Evolutionary conservation across 2,113 vertebrate genomes (phyloP).

Genomic region (Mugil cephalus): DNA sequence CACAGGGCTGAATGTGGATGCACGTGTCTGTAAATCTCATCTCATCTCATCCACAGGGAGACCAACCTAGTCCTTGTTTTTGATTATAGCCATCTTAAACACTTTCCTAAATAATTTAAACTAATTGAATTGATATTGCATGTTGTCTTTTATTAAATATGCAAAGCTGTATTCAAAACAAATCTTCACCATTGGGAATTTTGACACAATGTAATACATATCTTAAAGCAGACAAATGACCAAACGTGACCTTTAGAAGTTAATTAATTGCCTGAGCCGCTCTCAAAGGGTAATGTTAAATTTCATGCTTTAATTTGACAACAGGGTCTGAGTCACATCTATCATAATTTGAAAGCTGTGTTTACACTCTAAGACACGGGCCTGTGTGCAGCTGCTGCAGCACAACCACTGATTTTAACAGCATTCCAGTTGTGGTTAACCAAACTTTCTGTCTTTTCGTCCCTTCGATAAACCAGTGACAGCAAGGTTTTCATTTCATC

Average conservation of each 20-base stretch:
- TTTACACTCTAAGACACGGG: constrained; percentile 39
- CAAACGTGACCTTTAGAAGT: constrained; percentile 71
- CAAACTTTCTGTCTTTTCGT: constrained; percentile 9
- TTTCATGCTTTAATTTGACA: constrained; percentile 69
- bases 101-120: too few species aligned
- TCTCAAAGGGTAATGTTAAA: constrained; percentile 68
- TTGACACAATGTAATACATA: background rate
- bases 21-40: too few species aligned
- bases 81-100: too few species aligned
- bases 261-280: constrained; percentile 74
- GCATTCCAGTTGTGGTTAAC: constrained; percentile 45
- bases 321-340: constrained; percentile 69
- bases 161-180: background rate
- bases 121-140: too few species aligned
- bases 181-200: background rate
- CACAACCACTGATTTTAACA: constrained; percentile 41
- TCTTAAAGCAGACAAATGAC: constrained; percentile 46
- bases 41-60: too few species aligned
- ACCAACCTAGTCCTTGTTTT: too few species aligned
- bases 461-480: constrained; percentile 6
- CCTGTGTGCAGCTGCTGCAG: constrained; percentile 40
- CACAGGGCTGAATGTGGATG: too few species aligned
- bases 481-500: constrained; percentile 28
- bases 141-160: too few species aligned
- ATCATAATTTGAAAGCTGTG: constrained; percentile 70